phyloP scores from a whole-genome alignment of 1,140 invertebrate genomes.

The Sarcophaga bullata region DNA sequence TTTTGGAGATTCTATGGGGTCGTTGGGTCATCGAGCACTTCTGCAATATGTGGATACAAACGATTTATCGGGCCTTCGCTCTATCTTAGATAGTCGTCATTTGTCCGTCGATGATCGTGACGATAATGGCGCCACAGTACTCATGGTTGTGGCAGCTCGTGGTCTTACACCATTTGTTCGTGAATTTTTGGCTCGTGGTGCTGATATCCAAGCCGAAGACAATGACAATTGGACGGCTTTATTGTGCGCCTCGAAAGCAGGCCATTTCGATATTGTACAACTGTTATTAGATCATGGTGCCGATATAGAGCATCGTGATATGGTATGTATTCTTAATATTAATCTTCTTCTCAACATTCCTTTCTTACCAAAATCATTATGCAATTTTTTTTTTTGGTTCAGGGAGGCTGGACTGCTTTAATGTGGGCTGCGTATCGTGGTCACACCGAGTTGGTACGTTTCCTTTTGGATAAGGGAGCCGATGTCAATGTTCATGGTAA shows the following conservation, averaged over 20 bases:
- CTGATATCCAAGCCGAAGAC: constrained; percentile 91
- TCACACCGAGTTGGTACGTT: constrained; percentile 78
- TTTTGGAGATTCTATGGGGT: constrained; percentile 85
- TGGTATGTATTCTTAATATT: constrained; percentile 72
- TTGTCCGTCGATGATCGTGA: constrained; percentile 88
- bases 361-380: not conserved
- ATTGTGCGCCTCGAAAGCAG: constrained; percentile 90
- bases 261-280: constrained; percentile 82
- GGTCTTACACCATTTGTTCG: constrained; percentile 86
- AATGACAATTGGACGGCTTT: constrained; percentile 94
- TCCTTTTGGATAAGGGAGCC: constrained; percentile 88
- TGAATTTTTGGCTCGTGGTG: constrained; percentile 84
- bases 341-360: not conserved
- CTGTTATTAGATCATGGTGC: constrained; percentile 89
- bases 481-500: constrained; percentile 96
- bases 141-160: constrained; percentile 86
- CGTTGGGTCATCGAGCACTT: constrained; percentile 82
- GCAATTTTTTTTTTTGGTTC: not conserved
- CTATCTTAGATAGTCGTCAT: constrained; percentile 83
- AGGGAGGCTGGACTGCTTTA: constrained; percentile 96
- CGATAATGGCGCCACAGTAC: constrained; percentile 92
- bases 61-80: constrained; percentile 80
- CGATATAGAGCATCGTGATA: constrained; percentile 89
- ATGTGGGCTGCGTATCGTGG: constrained; percentile 99
- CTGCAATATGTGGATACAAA: constrained; percentile 83